These are phyloP conservation scores for Gymnoscopelus microlampas DNA, from an alignment of 2,797 vertebrate genomes.

Conservation along the genomic window DNA sequence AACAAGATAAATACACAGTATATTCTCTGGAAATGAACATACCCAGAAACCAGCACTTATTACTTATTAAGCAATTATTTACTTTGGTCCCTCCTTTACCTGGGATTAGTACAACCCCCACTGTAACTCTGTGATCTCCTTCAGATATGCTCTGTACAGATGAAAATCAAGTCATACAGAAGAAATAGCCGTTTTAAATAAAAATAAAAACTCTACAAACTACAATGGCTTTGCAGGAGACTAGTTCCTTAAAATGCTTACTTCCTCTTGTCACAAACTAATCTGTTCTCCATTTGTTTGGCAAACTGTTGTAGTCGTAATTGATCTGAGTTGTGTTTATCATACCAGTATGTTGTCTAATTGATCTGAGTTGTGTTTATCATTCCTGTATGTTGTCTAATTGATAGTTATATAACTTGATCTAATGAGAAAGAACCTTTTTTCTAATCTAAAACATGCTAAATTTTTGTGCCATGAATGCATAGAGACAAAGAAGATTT, in stretches of 20 bases:
- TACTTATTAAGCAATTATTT: no score
- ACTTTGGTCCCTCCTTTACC: constrained; percentile 51
- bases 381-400: no score
- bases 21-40: not conserved
- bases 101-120: constrained; percentile 65
- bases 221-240: not conserved
- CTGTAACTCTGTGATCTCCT: constrained; percentile 51
- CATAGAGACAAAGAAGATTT: constrained; percentile 17
- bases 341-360: no score
- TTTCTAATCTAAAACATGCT: constrained; percentile 2
- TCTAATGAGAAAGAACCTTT: no score
- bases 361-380: no score
- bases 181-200: no score
- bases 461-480: not conserved
- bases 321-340: no score
- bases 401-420: no score
- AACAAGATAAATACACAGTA: constrained; percentile 3
- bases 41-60: not conserved
- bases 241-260: not conserved
- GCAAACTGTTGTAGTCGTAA: no score
- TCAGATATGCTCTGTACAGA: constrained; percentile 39
- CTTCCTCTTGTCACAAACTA: not conserved
- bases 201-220: not conserved
- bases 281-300: not conserved
- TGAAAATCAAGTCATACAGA: not conserved